A percentile compares a stretch with the other conserved stretches of the same genome.
Conservation (phyloP, 2,888 invertebrate species). For the Leptothorax acervorum region DNA sequence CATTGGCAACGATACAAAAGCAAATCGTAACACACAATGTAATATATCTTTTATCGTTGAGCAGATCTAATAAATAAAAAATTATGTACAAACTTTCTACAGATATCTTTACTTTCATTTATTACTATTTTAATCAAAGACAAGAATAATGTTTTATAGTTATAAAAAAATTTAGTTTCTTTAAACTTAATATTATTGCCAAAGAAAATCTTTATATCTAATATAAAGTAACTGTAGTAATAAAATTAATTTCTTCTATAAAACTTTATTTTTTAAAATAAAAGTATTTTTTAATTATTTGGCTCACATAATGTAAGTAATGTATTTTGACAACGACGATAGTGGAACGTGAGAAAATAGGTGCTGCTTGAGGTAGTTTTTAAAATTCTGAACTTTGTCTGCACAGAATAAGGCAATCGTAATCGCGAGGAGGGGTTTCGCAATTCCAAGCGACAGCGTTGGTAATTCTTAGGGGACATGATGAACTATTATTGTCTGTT, state of each 20-base stretch:
- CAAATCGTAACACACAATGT: neutral
- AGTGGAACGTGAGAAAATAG: neutral
- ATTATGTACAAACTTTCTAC: too few relatives aligned
- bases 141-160: neutral
- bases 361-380: neutral
- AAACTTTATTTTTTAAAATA: neutral
- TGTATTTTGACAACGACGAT: neutral
- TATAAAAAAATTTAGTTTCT: constrained; percentile 13
- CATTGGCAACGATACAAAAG: constrained; percentile 13
- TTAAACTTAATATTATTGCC: neutral
- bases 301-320: neutral
- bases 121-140: neutral
- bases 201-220: neutral
- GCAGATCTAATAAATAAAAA: neutral
- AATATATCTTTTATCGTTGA: neutral
- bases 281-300: neutral
- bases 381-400: neutral
- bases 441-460: constrained; percentile 47
- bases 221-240: neutral
- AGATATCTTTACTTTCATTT: neutral
- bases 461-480: constrained; percentile 28
- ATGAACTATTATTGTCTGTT: constrained; percentile 55
- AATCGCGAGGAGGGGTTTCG: constrained; percentile 47
- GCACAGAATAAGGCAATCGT: neutral
- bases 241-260: neutral